Evolutionary conservation across 2,888 invertebrate species (phyloP), one percentile per base, ranked within the genome.

Genomic region (Tipula unca): DNA sequence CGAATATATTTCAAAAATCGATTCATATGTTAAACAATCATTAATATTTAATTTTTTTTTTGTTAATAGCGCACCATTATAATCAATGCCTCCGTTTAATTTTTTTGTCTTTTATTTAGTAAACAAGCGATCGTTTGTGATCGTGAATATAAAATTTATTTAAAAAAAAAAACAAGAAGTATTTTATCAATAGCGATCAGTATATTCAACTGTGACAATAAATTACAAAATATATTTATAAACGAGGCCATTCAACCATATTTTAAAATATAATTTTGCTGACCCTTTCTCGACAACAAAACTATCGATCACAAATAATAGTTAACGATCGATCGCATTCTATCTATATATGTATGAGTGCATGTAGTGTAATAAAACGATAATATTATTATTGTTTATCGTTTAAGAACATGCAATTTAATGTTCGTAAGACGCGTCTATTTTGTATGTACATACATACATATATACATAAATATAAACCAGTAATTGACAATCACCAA

Each of bases 201-300:
- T 69, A n/a, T n/a, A 69, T 69, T 69, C 69, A 69, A 25, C 69
- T 69, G 69, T 69, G 69, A 69, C 69, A 69, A 69, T 69, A 69
- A 69, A 69, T 25, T 25, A 69, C 8, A 69, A 69, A 69, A 69
- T 25, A 10, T 48, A n/a, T n/a, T n/a, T n/a, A 48, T 69, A 69
- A 69, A 69, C 69, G 69, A 25, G 69, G 69, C 69, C 69, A 14
- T 69, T 69, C 69, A 69, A 69, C 69, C 69, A 69, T 69, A 2
- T 69, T 69, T 25, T 69, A 25, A 3, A 10, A 13, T 69, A n/a
- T n/a, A n/a, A n/a, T 48, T 69, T 69, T 69, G 69, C 69, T 69
- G 69, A 25, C 69, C 69, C 69, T 69, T 25, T 20, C 20, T 10
- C 69, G 69, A 25, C 3, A 69, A 32, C 32, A 32, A n/a, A 42